These are phyloP conservation scores for Charadrius vociferus DNA, from an alignment of 2,113 vertebrate genomes.

Conservation along the genomic window DNA sequence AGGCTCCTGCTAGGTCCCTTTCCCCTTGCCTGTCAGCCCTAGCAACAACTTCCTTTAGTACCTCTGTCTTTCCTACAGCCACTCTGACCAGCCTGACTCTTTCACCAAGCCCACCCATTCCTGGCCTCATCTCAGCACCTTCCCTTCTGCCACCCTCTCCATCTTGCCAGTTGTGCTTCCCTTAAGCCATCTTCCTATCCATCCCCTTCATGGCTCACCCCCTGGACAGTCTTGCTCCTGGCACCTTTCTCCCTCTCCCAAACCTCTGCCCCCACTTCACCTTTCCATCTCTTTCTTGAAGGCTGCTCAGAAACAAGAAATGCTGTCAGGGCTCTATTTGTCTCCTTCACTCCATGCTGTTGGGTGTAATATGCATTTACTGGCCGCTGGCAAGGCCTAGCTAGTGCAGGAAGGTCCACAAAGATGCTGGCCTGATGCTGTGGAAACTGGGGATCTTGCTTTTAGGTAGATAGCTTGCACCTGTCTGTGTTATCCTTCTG, in stretches of 20 bases:
- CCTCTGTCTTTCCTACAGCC: not conserved
- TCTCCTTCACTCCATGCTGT: rapidly evolving
- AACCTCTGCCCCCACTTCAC: not conserved
- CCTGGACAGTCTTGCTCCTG: not conserved
- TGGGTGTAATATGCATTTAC: not conserved
- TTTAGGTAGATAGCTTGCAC: not conserved
- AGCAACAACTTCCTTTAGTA: not conserved
- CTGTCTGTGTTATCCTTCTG: not conserved
- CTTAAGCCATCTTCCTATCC: not conserved
- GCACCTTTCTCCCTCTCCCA: not conserved
- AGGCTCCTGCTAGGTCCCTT: not conserved
- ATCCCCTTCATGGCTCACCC: not conserved
- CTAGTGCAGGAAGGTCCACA: not conserved
- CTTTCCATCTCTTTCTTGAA: not conserved
- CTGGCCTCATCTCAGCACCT: not conserved
- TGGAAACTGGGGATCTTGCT: not conserved
- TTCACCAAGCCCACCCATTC: not conserved
- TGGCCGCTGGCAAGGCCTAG: not conserved
- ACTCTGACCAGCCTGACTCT: not conserved
- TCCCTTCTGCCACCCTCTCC: not conserved
- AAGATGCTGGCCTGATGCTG: not conserved
- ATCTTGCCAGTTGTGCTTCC: not conserved
- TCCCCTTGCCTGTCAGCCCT: not conserved
- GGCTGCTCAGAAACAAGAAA: not conserved
- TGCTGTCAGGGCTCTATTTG: not conserved